Conservation (phyloP, 2,797 vertebrate species). For the Aldrovandia affinis region DNA sequence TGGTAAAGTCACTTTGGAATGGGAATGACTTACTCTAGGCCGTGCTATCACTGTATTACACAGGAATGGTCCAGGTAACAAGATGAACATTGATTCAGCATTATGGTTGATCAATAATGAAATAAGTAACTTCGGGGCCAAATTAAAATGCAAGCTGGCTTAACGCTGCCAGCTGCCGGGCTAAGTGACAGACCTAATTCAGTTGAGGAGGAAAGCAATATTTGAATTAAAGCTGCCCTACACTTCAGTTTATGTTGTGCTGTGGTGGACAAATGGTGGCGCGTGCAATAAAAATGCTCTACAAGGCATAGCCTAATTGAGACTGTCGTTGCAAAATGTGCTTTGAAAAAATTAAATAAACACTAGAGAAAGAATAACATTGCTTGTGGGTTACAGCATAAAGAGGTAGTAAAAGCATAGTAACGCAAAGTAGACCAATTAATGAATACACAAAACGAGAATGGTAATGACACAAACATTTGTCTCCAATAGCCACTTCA, state of each 20-base stretch:
- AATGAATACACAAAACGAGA: background rate
- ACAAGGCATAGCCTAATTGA: background rate
- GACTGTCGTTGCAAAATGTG: constrained; percentile 5
- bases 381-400: constrained; percentile 5
- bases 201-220: constrained; percentile 70
- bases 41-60: constrained; percentile 97
- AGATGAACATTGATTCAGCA: constrained; percentile 99
- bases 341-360: constrained; percentile 15
- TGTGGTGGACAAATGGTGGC: constrained; percentile 28
- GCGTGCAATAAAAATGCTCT: constrained; percentile 25
- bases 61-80: constrained; percentile 95
- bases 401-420: no score
- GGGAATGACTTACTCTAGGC: constrained; percentile 93
- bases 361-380: constrained; percentile 9
- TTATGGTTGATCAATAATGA: constrained; percentile 99
- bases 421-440: background rate
- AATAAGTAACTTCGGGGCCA: constrained; percentile 97
- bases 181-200: constrained; percentile 83
- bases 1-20: constrained; percentile 96
- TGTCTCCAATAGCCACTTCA: background rate
- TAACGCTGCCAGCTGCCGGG: constrained; percentile 81
- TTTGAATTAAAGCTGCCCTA: constrained; percentile 68
- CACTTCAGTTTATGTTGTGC: constrained; percentile 40
- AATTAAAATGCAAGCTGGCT: constrained; percentile 98
- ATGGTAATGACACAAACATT: background rate